A percentile compares a stretch with the other conserved stretches of the same genome.
phyloP scores from a whole-genome alignment of 2,797 vertebrate genomes.

The Cottoperca gobio region DNA sequence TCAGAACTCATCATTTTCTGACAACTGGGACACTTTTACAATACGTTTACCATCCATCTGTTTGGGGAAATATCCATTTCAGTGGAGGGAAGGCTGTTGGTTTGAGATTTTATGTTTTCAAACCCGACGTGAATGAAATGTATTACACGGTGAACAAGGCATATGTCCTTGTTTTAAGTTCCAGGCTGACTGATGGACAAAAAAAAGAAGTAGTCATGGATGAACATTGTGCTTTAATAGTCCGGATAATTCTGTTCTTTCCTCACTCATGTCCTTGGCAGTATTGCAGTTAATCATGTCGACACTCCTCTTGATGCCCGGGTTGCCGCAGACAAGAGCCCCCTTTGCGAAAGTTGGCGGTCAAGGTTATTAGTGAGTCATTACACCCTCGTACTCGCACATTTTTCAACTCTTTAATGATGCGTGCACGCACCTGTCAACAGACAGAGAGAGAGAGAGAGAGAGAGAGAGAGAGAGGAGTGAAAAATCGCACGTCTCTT shows the following conservation, averaged over 20 bases:
- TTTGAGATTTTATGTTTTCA: conserved; percentile 16
- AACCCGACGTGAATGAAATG: background rate
- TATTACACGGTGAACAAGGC: background rate
- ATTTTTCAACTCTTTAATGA: conserved; percentile 77
- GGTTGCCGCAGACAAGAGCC: conserved; percentile 26
- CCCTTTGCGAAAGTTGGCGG: conserved; percentile 42
- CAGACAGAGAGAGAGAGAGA: conserved; percentile 41
- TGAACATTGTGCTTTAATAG: conserved; percentile 15
- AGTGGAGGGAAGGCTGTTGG: conserved; percentile 5
- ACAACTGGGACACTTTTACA: conserved; percentile 13
- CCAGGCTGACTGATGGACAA: background rate
- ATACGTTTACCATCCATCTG: conserved; percentile 31
- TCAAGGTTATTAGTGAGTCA: conserved; percentile 73
- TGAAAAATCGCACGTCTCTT: conserved; percentile 55
- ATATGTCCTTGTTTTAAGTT: conserved; percentile 3
- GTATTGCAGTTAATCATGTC: conserved; percentile 49
- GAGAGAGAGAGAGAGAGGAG: conserved; percentile 30
- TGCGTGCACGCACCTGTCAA: conserved; percentile 63
- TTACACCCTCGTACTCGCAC: conserved; percentile 42
- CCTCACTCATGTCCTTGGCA: conserved; percentile 45
- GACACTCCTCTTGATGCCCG: conserved; percentile 18
- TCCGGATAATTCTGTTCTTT: conserved; percentile 24
- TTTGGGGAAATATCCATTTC: conserved; percentile 12
- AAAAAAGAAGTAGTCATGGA: background rate
- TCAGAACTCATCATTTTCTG: conserved; percentile 20